phyloP scores from a whole-genome alignment of 2,797 vertebrate species.

The Balearica regulorum region DNA sequence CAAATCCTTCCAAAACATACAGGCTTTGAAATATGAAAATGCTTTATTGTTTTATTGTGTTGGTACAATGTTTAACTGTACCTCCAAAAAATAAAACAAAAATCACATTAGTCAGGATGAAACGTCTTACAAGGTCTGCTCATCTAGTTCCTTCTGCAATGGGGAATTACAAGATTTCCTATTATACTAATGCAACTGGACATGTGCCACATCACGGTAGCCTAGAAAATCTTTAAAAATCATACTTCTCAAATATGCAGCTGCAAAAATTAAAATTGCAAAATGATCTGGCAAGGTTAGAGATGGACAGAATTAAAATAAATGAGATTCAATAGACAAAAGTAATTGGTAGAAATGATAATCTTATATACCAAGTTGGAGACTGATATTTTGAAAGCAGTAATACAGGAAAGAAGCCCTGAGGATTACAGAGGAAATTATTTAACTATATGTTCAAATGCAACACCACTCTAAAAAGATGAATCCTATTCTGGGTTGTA shows the following conservation, averaged over 20 bases:
- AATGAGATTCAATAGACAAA: slow-evolving; percentile 34
- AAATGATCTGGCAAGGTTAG: slow-evolving; percentile 13
- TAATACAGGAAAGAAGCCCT: background rate
- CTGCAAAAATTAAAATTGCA: slow-evolving; percentile 45
- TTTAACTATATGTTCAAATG: slow-evolving; percentile 21
- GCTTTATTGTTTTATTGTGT: background rate
- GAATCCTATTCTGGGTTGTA: background rate
- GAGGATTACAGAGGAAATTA: slow-evolving; percentile 15
- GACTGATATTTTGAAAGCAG: slow-evolving; percentile 21
- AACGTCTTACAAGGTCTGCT: slow-evolving; percentile 3
- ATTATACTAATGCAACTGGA: slow-evolving; percentile 42
- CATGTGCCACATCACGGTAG: background rate
- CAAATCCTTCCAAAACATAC: background rate
- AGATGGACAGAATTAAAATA: slow-evolving; percentile 25
- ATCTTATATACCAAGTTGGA: background rate
- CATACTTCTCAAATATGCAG: background rate
- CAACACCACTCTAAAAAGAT: slow-evolving; percentile 5
- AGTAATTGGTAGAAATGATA: background rate
- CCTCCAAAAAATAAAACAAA: background rate
- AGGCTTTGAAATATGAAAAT: background rate
- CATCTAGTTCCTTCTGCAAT: background rate
- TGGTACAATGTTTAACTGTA: background rate
- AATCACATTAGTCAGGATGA: background rate
- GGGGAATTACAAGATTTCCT: slow-evolving; percentile 25
- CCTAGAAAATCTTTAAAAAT: background rate